Evolutionary conservation across 1,140 invertebrate genomes (phyloP).

Genomic region (Caenorhabditis elegans): DNA sequence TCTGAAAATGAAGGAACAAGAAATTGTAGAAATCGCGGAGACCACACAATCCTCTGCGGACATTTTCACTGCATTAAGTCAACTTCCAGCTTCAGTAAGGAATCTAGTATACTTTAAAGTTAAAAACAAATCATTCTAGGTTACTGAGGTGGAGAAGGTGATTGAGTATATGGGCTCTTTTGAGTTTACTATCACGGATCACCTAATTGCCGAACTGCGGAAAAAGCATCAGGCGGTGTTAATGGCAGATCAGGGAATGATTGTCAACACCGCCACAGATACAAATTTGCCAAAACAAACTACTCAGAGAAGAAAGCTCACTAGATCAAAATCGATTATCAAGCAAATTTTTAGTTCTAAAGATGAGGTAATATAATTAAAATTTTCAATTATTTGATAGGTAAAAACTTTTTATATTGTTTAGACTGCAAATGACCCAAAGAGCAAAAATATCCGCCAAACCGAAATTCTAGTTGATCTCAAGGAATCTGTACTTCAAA

Average conservation of each 20-base stretch:
- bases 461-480: constrained; percentile 85
- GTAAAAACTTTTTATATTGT: too few species aligned
- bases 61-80: constrained; percentile 55
- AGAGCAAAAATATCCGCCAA: constrained; percentile 95
- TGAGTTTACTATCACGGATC: constrained; percentile 62
- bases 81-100: constrained; percentile 49
- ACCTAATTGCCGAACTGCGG: constrained; percentile 56
- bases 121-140: neutral
- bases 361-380: constrained; percentile 30
- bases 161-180: constrained; percentile 69
- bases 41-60: constrained; percentile 50
- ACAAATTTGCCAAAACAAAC: constrained; percentile 83
- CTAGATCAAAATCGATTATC: constrained; percentile 87
- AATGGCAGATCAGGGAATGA: constrained; percentile 86
- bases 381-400: too few species aligned
- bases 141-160: constrained; percentile 62
- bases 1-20: constrained; percentile 62
- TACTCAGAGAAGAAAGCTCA: constrained; percentile 77
- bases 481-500: constrained; percentile 85
- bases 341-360: constrained; percentile 69
- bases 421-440: constrained; percentile 69
- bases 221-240: constrained; percentile 76
- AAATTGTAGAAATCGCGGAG: constrained; percentile 49
- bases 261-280: constrained; percentile 81
- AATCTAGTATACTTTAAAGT: neutral